Evolutionary conservation across 2,797 vertebrate species (phyloP), one percentile per base, ranked within the genome.

Genomic region (Psittacula echo): DNA sequence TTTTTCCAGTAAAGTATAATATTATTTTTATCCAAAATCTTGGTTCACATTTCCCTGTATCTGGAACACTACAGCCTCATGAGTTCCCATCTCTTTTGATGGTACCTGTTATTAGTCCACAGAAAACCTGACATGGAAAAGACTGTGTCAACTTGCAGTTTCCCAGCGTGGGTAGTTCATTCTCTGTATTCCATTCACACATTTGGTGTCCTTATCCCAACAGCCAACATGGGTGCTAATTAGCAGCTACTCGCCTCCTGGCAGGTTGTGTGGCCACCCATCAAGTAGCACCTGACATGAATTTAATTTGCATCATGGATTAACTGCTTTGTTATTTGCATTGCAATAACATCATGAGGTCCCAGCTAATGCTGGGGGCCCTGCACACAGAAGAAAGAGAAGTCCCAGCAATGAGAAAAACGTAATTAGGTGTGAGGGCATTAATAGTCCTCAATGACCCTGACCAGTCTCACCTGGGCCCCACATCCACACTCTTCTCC

Each of bases 171-270:
- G 58, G 58, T 62, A 89, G 72, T 87, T 96, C 78, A 90, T 78
- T 92, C 76, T 86, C 87, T 94, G 62, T 86, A 93, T 94, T 94
- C 89, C 45, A 47, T 89, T 94, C 91, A 93, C 77, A 91, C 21
- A 1, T 82, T 89, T 76, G 71, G 30, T 93, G 67, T 93, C 93
- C 82, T 92, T 93, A 88, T 64, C 72, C 66, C 8, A 0, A 65
- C 61, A 87, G 79, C 70, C 89, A 92, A 91, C 85, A 91, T 42
- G 87, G 94, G 82, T 86, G 80, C 89, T 95, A 95, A 97, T 94
- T 94, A 96, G 84, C 83, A 94, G 77, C 29, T 94, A 88, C 87
- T 79, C 30, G 91, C 23, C 76, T 93, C 54, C 64, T 90, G 51
- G 85, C 71, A 91, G 64, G 60, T 73, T 92, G 74, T 80, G 80